Conservation (phyloP, 1,140 invertebrate genomes). For the Papilio polyxenes region DNA sequence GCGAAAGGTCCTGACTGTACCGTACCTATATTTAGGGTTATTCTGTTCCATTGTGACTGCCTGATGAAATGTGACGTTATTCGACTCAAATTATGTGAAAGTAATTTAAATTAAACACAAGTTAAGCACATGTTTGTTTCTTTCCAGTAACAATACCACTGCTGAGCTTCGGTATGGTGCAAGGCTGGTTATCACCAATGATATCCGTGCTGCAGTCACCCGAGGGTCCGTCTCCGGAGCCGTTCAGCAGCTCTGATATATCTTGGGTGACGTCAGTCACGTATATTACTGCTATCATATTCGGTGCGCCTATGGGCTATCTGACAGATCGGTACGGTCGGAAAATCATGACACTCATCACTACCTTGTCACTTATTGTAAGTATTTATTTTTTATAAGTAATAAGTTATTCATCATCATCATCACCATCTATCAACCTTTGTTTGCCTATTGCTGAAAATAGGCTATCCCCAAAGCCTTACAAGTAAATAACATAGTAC, state of each 20-base stretch:
- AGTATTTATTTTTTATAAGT: conserved; percentile 46
- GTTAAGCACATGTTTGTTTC: not conserved
- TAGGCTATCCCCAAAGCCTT: no score
- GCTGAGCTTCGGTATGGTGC: conserved; percentile 72
- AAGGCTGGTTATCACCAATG: conserved; percentile 74
- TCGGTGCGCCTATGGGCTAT: conserved; percentile 69
- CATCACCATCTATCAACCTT: no score
- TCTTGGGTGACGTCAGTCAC: conserved; percentile 73
- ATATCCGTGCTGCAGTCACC: conserved; percentile 63
- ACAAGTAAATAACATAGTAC: no score
- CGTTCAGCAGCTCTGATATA: conserved; percentile 61
- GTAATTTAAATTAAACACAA: no score
- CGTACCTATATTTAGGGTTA: no score
- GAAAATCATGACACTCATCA: conserved; percentile 67
- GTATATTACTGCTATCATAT: conserved; percentile 70
- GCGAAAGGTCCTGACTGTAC: no score
- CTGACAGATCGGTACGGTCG: conserved; percentile 69
- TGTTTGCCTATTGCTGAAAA: no score
- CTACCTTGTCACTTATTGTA: conserved; percentile 69
- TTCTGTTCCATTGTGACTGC: no score
- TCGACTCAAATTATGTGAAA: no score
- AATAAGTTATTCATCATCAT: no score
- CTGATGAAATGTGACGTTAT: no score
- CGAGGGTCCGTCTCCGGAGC: conserved; percentile 55
- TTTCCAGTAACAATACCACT: conserved; percentile 70